A percentile compares a stretch with the other conserved stretches of the same genome.
These are phyloP conservation scores for Hymenopus coronatus DNA, from an alignment of 2,888 invertebrate genomes.

Conservation along the genomic window DNA sequence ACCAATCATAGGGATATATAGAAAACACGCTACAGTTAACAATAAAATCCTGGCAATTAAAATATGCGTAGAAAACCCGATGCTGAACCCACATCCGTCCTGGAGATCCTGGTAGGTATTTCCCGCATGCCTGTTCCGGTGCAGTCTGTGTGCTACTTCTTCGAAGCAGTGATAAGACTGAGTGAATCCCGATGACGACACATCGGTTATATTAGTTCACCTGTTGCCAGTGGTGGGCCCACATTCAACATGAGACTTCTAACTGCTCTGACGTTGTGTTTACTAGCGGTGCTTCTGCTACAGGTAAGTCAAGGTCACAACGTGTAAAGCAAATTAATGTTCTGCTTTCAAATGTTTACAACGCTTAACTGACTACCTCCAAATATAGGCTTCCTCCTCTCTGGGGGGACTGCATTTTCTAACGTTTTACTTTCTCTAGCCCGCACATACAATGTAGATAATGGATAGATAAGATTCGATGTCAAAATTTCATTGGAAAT, in stretches of 20 bases:
- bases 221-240: not conserved
- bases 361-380: too few species aligned
- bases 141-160: not conserved
- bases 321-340: not conserved
- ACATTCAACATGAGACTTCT: not conserved
- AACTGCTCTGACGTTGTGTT: not conserved
- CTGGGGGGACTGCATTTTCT: too few species aligned
- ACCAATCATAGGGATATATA: too few species aligned
- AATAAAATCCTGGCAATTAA: not conserved
- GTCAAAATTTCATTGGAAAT: too few species aligned
- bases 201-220: not conserved
- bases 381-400: too few species aligned
- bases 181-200: not conserved
- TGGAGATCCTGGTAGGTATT: not conserved
- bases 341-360: not conserved
- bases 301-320: not conserved
- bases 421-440: too few species aligned
- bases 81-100: not conserved
- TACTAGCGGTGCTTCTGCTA: not conserved
- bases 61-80: not conserved
- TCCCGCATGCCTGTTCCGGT: not conserved
- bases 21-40: too few species aligned
- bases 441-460: too few species aligned
- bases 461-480: too few species aligned
- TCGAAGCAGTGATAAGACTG: not conserved